Conservation (phyloP, 2,797 vertebrate species). For the Fratercula arctica region DNA sequence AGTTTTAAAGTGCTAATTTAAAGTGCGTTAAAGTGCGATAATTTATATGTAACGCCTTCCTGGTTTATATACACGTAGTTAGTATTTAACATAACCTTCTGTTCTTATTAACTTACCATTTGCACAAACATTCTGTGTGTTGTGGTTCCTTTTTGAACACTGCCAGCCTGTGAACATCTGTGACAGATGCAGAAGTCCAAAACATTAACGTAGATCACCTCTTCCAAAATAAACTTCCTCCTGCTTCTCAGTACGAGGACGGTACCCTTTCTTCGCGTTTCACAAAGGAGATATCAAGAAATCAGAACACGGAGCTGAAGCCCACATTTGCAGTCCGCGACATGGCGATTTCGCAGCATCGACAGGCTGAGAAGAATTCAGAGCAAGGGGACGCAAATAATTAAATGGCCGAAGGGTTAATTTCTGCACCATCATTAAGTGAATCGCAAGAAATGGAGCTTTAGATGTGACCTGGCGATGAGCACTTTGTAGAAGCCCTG, state of each 20-base stretch:
- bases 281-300: not conserved
- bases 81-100: not conserved
- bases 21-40: not conserved
- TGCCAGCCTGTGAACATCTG: not conserved
- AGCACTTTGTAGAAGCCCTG: slow-evolving; percentile 22
- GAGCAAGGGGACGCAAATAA: not conserved
- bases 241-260: not conserved
- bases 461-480: slow-evolving; percentile 35
- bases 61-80: not conserved
- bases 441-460: slow-evolving; percentile 1
- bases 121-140: not conserved
- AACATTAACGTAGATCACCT: not conserved
- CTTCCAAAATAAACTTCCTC: slow-evolving; percentile 17
- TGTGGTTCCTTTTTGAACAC: not conserved
- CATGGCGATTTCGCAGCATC: not conserved
- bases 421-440: slow-evolving; percentile 6
- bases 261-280: not conserved
- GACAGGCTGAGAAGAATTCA: not conserved
- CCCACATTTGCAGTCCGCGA: not conserved
- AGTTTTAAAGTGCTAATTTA: not conserved
- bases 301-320: not conserved
- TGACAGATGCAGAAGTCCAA: slow-evolving; percentile 6
- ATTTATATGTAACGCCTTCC: not conserved
- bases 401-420: slow-evolving; percentile 40
- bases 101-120: not conserved